Conservation (phyloP, 2,113 vertebrate species). For the Anarrhichthys ocellatus region DNA sequence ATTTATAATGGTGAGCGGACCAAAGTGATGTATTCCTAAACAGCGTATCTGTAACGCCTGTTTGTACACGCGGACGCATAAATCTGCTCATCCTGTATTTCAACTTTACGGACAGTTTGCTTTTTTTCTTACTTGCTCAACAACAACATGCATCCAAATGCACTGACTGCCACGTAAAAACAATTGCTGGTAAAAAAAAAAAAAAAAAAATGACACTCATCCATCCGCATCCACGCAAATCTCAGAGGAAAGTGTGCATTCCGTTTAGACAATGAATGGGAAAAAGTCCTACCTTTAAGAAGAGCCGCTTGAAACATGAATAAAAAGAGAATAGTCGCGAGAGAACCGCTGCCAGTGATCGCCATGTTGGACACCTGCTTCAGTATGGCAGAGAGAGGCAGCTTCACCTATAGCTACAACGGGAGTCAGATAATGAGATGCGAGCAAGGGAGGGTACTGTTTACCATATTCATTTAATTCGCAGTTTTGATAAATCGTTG, state of each 20-base stretch:
- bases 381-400: slow-evolving; percentile 85
- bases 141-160: slow-evolving; percentile 43
- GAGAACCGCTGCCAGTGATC: slow-evolving; percentile 86
- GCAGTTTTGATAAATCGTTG: slow-evolving; percentile 3
- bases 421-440: slow-evolving; percentile 84
- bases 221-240: slow-evolving; percentile 21
- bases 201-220: background rate
- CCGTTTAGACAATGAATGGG: background rate
- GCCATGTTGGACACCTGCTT: slow-evolving; percentile 98
- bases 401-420: slow-evolving; percentile 82
- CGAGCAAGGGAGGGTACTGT: slow-evolving; percentile 68
- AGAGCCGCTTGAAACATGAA: slow-evolving; percentile 86
- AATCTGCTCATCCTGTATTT: slow-evolving; percentile 7
- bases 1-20: slow-evolving; percentile 38
- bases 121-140: slow-evolving; percentile 17
- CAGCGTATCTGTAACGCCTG: slow-evolving; percentile 21
- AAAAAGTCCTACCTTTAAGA: slow-evolving; percentile 86
- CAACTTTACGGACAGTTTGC: slow-evolving; percentile 70
- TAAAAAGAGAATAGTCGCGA: slow-evolving; percentile 86
- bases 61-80: background rate
- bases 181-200: background rate
- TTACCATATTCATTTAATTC: slow-evolving; percentile 46
- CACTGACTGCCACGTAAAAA: slow-evolving; percentile 48
- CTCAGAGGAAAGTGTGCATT: slow-evolving; percentile 30
- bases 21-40: slow-evolving; percentile 58